Percentiles rank a stretch among this genome's conserved stretches.
phyloP scores from a whole-genome alignment of 2,888 invertebrate genomes.

The Lucinisca nassula region DNA sequence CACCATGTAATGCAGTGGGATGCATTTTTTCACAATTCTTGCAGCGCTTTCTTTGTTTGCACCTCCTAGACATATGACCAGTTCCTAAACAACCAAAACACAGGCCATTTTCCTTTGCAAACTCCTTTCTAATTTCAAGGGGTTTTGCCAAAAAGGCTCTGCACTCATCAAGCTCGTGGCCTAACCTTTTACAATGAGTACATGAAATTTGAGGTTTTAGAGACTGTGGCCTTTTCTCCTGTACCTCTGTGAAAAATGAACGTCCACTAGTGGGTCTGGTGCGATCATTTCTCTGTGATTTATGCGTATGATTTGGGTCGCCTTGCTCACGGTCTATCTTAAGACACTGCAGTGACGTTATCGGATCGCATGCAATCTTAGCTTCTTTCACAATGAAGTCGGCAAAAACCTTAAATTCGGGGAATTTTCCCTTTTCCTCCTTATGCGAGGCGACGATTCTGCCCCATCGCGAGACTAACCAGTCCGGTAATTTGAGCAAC shows the following conservation, averaged over 20 bases:
- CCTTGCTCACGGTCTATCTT: background rate
- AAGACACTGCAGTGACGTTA: conserved; percentile 52
- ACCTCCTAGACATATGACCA: conserved; percentile 50
- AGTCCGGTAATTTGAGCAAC: conserved; percentile 49
- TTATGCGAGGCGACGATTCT: conserved; percentile 28
- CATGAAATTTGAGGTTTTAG: background rate
- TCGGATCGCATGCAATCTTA: conserved; percentile 62
- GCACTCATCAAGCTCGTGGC: conserved; percentile 48
- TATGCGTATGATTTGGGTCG: background rate
- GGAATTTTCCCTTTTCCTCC: conserved; percentile 19
- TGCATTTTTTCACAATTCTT: conserved; percentile 38
- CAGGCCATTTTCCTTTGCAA: conserved; percentile 36
- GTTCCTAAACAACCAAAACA: conserved; percentile 47
- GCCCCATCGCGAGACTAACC: conserved; percentile 33
- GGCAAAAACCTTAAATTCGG: conserved; percentile 51
- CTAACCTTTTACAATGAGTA: conserved; percentile 17
- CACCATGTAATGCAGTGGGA: conserved; percentile 57
- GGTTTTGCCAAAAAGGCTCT: conserved; percentile 29
- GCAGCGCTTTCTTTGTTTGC: conserved; percentile 40
- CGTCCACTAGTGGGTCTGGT: background rate
- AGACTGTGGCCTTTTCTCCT: background rate
- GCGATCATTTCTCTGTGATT: background rate
- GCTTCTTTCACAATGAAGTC: conserved; percentile 62
- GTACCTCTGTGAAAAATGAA: background rate
- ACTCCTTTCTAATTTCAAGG: conserved; percentile 42